Percentiles rank a stretch among this genome's conserved stretches.
These are phyloP conservation scores for Rhegmatorhina hoffmannsi DNA, from an alignment of 2,113 vertebrate species.

Conservation along the genomic window DNA sequence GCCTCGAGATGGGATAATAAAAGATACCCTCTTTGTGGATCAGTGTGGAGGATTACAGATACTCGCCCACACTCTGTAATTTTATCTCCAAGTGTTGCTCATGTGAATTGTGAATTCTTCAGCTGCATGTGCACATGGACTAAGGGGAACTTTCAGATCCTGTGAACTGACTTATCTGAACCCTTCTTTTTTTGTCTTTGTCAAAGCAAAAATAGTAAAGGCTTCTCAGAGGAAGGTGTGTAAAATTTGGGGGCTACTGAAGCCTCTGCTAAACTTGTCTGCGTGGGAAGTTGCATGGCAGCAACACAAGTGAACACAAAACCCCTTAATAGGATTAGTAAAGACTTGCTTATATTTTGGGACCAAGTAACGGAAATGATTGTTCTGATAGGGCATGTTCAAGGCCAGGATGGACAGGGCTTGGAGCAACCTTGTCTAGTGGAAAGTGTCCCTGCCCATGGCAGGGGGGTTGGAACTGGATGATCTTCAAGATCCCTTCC, in stretches of 20 bases:
- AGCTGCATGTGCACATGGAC: not conserved
- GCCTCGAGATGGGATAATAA: not conserved
- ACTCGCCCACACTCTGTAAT: not conserved
- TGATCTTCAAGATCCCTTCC: not conserved
- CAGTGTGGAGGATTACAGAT: not conserved
- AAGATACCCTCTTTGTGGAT: not conserved
- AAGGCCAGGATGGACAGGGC: not conserved
- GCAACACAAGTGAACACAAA: not conserved
- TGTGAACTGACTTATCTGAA: not conserved
- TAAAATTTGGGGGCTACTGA: not conserved
- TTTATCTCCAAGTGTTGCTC: not conserved
- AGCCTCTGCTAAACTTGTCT: not conserved
- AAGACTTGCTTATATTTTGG: not conserved
- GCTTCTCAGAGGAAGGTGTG: not conserved
- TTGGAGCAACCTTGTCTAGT: not conserved
- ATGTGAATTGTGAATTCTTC: not conserved
- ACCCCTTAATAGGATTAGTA: not conserved
- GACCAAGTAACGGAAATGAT: not conserved
- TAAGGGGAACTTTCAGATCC: not conserved
- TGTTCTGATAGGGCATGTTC: fast-evolving
- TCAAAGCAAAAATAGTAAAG: fast-evolving
- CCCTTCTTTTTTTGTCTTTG: not conserved
- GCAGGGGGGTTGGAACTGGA: not conserved
- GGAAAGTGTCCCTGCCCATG: not conserved
- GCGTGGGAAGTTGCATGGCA: not conserved